A percentile compares a stretch with the other conserved stretches of the same genome.
Evolutionary conservation across 2,888 invertebrate species (phyloP).

Genomic region (Hydrotaea cyrtoneurina): DNA sequence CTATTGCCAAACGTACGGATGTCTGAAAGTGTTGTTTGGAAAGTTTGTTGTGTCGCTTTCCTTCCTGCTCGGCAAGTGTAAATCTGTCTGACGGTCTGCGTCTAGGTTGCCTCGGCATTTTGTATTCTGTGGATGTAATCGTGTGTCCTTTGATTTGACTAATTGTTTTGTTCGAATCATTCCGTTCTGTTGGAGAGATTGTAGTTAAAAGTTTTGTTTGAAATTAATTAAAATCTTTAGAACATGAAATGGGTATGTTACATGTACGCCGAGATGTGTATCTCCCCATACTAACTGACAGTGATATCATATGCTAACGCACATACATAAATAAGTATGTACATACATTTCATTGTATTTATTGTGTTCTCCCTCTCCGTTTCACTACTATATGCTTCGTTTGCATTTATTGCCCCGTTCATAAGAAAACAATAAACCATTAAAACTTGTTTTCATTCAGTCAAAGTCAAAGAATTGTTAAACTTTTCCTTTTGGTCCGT

Average conservation of each 20-base stretch:
- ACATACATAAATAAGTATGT: neutral
- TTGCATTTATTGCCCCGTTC: neutral
- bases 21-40: neutral
- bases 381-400: neutral
- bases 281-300: conserved; percentile 31
- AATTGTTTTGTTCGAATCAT: conserved; percentile 67
- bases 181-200: conserved; percentile 46
- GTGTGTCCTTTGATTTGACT: conserved; percentile 69
- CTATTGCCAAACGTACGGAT: neutral
- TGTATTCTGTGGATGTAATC: conserved; percentile 25
- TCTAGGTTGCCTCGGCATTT: conserved; percentile 6
- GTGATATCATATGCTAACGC: neutral
- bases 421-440: neutral
- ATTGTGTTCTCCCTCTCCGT: neutral
- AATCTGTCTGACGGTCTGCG: neutral
- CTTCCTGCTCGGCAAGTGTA: neutral
- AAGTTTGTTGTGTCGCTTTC: conserved; percentile 8
- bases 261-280: neutral
- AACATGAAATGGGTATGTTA: conserved; percentile 69
- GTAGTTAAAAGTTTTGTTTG: conserved; percentile 69
- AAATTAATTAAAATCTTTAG: conserved; percentile 71
- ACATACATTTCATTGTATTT: conserved; percentile 4
- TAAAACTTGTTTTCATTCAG: neutral
- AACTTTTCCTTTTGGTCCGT: neutral
- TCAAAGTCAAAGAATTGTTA: neutral